Conservation (phyloP, 1,140 invertebrate species). For the Phthorimaea operculella region DNA sequence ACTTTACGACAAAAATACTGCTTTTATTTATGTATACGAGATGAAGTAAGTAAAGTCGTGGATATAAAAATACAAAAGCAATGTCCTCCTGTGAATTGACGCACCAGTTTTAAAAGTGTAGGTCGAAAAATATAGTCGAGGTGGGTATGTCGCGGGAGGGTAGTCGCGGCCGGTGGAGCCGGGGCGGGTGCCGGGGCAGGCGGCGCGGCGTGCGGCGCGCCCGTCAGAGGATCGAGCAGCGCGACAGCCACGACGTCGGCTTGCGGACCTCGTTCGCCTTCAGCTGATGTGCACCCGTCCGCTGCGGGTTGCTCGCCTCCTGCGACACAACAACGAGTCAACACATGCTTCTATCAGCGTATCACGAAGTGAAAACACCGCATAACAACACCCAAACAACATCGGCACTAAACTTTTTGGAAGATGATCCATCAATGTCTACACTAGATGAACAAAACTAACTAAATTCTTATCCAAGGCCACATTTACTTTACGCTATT, state of each 20-base stretch:
- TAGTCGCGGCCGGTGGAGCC: constrained; percentile 14
- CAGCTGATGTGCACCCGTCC: constrained; percentile 74
- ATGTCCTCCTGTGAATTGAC: constrained; percentile 39
- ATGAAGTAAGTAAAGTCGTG: constrained; percentile 26
- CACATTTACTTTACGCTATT: too few relatives aligned
- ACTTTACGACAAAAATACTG: constrained; percentile 31
- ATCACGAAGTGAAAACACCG: background rate
- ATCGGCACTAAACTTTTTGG: too few relatives aligned
- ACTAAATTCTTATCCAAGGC: too few relatives aligned
- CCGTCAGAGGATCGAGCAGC: constrained; percentile 81
- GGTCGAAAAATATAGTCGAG: constrained; percentile 60
- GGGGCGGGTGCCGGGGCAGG: constrained; percentile 14
- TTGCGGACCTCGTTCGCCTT: constrained; percentile 79
- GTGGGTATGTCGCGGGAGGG: constrained; percentile 28
- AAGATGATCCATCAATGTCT: too few relatives aligned
- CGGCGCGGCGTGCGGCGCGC: constrained; percentile 12
- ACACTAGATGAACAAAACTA: too few relatives aligned
- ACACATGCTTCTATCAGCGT: background rate
- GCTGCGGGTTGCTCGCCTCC: constrained; percentile 83
- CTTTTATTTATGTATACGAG: constrained; percentile 9
- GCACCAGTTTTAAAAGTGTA: constrained; percentile 54
- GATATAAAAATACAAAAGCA: constrained; percentile 67
- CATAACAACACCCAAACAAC: too few relatives aligned
- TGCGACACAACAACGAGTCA: constrained; percentile 32
- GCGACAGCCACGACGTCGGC: constrained; percentile 77